Base-by-base conservation (phyloP, 2,797 vertebrate genomes). In the Pseudomugil tenellus region DNA sequence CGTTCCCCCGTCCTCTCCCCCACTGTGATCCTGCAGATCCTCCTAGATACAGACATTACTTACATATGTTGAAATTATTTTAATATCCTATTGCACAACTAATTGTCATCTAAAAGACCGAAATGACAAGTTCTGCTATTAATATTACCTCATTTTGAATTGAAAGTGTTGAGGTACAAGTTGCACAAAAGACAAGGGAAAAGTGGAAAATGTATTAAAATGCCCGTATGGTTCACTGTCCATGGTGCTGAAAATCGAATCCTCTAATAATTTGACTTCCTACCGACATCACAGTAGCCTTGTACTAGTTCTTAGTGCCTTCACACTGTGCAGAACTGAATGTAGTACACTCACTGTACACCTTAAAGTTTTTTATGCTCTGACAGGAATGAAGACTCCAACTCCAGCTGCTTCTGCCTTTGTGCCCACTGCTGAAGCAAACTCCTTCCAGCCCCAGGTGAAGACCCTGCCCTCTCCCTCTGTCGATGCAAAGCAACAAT, bases 401-500 rank as follows among this genome's bases (percentile, higher is more conserved):
- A 95, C 96, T 26, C 97, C 96, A 74, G 91, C 95, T 57, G 91
- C 95, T 57, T 99, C 97, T 81, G 97, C 97, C 19, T 99, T 99
- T 91, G 92, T 99, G 84, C 97, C 97, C 76, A 98, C 97, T 63
- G 96, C 96, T 71, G 98, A 99, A 90, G 95, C 95, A 55, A 96
- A 97, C 91, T 94, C 96, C 54, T 99, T 98, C 92, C 97, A 98
- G 90, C 97, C 97, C 1, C 97, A 98, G 91, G 94, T 97, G 84
- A 99, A 98, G 93, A 98, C 97, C 81, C 91, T 99, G 83, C 94
- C 96, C 21, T 99, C 97, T 43, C 97, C 97, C 71, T 94, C 94
- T 66, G 91, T 98, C n/a, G 98, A 99, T 77, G 97, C 98, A 83
- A 99, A 99, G 89, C 98, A 99, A 90, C 98, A 99, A 78, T 93